A percentile compares a stretch with the other conserved stretches of the same genome.
Evolutionary conservation across 2,113 vertebrate species (phyloP).

Genomic region (Phalacrocorax pelagicus): DNA sequence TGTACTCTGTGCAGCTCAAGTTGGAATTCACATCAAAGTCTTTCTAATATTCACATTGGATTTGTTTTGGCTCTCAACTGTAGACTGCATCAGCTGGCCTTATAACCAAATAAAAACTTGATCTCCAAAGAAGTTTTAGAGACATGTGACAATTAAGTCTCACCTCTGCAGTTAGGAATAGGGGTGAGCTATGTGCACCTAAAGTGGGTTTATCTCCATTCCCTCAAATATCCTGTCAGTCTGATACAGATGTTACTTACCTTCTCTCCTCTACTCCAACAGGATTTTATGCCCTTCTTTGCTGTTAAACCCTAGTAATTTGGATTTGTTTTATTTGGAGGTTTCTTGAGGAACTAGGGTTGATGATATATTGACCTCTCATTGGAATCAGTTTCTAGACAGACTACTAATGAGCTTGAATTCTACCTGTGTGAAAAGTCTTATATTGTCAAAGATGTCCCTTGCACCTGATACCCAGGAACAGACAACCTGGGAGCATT

Average conservation of each 20-base stretch:
- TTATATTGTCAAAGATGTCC: neutral
- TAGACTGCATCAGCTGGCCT: neutral
- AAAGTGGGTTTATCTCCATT: neutral
- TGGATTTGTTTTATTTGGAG: neutral
- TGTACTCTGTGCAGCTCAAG: neutral
- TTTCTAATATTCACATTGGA: neutral
- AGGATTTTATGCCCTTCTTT: neutral
- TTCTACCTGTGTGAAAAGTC: neutral
- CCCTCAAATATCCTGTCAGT: neutral
- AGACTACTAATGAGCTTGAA: neutral
- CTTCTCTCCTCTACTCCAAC: neutral
- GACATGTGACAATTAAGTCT: neutral
- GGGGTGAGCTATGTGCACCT: neutral
- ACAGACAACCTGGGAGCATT: neutral
- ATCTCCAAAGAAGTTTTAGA: neutral
- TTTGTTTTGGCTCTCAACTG: neutral
- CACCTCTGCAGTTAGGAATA: neutral
- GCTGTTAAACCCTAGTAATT: neutral
- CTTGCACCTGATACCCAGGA: neutral
- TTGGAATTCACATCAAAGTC: neutral
- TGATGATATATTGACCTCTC: neutral
- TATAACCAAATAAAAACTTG: neutral
- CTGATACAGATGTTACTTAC: neutral
- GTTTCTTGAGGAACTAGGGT: neutral
- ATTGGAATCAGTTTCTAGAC: neutral